These are phyloP conservation scores for Stomatorhinus ivindoensis DNA, from an alignment of 2,113 vertebrate species.

Conservation along the genomic window DNA sequence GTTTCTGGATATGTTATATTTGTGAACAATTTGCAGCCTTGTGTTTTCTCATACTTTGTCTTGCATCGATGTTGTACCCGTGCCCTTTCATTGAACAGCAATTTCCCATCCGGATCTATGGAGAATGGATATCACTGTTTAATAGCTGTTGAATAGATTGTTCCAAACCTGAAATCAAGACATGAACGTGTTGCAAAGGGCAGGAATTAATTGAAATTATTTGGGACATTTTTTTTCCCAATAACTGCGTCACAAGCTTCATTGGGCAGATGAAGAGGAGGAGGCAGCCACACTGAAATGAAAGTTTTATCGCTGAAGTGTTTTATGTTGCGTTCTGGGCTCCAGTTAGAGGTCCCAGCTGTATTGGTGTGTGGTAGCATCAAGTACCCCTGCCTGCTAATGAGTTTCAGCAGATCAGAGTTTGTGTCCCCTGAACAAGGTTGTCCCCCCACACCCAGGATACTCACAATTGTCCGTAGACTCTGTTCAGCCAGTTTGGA, in stretches of 20 bases:
- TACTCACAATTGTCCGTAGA: background rate
- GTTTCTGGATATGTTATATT: background rate
- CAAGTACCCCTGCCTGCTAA: background rate
- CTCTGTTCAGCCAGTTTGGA: background rate
- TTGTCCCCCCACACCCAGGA: background rate
- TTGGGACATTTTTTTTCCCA: background rate
- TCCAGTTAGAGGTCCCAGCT: background rate
- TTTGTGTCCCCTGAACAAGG: background rate
- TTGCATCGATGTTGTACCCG: background rate
- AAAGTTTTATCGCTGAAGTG: background rate
- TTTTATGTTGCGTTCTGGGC: background rate
- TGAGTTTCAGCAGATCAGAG: background rate
- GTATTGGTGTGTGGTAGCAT: background rate
- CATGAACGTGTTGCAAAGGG: background rate
- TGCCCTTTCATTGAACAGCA: background rate
- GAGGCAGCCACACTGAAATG: background rate
- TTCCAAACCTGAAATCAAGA: background rate
- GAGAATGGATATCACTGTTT: background rate
- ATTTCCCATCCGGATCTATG: background rate
- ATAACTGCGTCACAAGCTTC: background rate
- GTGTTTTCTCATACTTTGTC: background rate
- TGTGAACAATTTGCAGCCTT: background rate
- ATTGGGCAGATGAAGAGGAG: background rate
- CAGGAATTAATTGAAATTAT: background rate
- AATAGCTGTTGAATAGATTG: background rate